Base-by-base conservation (phyloP, 2,797 vertebrate genomes). In the Lophius americanus region DNA sequence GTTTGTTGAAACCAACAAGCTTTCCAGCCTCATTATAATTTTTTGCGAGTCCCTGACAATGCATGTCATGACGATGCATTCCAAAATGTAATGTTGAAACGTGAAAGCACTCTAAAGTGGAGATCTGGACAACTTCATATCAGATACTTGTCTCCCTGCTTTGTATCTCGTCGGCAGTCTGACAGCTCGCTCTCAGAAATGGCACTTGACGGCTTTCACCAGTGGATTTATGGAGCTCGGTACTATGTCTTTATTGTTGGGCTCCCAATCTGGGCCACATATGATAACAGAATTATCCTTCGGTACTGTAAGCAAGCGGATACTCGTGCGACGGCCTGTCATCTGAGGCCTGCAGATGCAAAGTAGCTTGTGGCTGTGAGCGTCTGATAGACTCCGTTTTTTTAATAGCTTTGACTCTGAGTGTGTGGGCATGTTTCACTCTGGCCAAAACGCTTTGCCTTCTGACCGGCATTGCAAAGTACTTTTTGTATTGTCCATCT, bases 211-310 rank as follows among this genome's bases (percentile, higher is more conserved):
- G 60, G 64, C 70, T 84, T 57, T 76, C 61, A 73, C 58, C 35
- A 61, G 65, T 75, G 66, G 72, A 52, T 80, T 89, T 82, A 68
- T 12, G 1, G 60, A 70, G 69, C 75, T 80, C 64, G 78, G 65
- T 85, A 83, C 50, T 75, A 59, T 44, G 64, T 65, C 78, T 38
- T 51, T 42, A 71, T 84, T 86, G 82, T 85, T 83, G 60, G 62
- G 63, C 60, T 74, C 48, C 51, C 79, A 62, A 89, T 85, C 79
- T 87, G 86, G 81, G 74, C 75, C 78, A 79, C 73, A 72, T 66
- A 60, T 52, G 85, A 89, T 87, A 88, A 79, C 73, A 73, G 84
- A 76, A 74, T 86, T 74, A 86, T 84, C 81, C 76, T 6, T 70
- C 70, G 64, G 75, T 80, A 64, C 73, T 52, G 70, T 13, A 58